Evolutionary conservation across 2,888 invertebrate species (phyloP), one percentile per base, ranked within the genome.

Genomic region (Tethea ocularis): DNA sequence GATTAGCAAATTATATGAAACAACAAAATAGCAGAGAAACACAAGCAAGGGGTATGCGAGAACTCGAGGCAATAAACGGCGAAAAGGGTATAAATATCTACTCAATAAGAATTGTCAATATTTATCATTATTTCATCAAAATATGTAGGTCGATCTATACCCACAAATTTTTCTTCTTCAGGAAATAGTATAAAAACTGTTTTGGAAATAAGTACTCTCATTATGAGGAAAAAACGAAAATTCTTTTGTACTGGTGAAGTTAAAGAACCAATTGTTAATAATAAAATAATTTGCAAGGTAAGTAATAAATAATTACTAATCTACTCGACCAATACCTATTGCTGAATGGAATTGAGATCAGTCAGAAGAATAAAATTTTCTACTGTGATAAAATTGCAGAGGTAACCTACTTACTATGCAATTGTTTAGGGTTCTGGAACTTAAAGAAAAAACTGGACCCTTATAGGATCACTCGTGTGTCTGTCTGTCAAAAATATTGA

Each of bases 221-320:
- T 93, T 26, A 91, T 91, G 91, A 82, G 92, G 58, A 91, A 91
- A 65, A 91, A 90, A 64, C 80, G 92, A n/a, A 92, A 92, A 67
- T 92, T 88, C 64, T 92, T 92, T 68, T 93, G 92, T 64, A 92
- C 92, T 8, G 86, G 91, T 8, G 92, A 91, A 84, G 92, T 92
- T 1, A 92, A 92, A 62, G 92, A 92, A 68, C 92, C 92, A 0
- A 91, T 93, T n/a, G 91, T 92, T 1, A 90, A 90, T 60, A 89
- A 92, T 60, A 92, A 93, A 84, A 87, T 92, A 53, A 90, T 93
- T 62, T 93, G 92, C 66, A 93, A 93, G 86, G 92, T 91, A 75
- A 59, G 58, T 33, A n/a, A n/a, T n/a, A n/a, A n/a, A n/a, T n/a
- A n/a, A n/a, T n/a, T n/a, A n/a, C n/a, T n/a, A n/a, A n/a, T n/a